These are phyloP conservation scores for Mus caroli DNA, from an alignment of 2,797 vertebrate genomes.

Conservation along the genomic window DNA sequence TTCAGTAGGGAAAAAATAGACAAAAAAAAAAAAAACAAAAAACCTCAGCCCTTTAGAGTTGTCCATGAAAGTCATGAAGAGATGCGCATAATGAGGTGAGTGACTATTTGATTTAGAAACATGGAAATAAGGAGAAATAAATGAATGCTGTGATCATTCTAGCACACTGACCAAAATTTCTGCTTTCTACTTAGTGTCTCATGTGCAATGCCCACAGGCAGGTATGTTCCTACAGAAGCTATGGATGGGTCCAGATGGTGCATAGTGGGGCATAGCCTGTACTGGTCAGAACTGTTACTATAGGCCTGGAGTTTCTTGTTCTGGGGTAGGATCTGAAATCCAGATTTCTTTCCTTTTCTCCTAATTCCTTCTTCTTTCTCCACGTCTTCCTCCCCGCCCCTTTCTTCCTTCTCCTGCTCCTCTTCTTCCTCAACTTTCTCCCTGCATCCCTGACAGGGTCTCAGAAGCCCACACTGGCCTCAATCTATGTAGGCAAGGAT, in stretches of 20 bases:
- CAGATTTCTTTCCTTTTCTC: not conserved
- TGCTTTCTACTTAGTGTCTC: not conserved
- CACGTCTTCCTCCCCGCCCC: too few species aligned
- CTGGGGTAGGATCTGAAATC: slow-evolving; percentile 24
- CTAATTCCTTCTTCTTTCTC: not conserved
- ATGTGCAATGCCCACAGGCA: not conserved
- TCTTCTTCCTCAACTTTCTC: too few species aligned
- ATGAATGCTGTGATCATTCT: not conserved
- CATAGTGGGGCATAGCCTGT: not conserved
- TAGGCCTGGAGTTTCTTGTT: not conserved
- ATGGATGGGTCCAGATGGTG: not conserved
- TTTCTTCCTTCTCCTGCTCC: too few species aligned
- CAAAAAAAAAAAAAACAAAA: too few species aligned
- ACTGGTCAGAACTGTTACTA: not conserved
- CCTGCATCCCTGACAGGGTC: not conserved
- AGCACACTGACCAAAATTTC: not conserved
- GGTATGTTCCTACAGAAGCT: not conserved
- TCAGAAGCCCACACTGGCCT: not conserved
- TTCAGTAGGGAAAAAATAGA: slow-evolving; percentile 24
- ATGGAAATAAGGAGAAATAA: slow-evolving; percentile 40
- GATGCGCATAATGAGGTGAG: not conserved
- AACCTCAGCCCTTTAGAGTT: not conserved
- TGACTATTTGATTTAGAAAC: slow-evolving; percentile 51
- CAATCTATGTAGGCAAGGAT: not conserved
- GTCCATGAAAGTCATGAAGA: slow-evolving; percentile 2